Percentiles rank a stretch among this genome's conserved stretches.
phyloP scores from a whole-genome alignment of 2,113 vertebrate species.

The Sphyrna mokarran region DNA sequence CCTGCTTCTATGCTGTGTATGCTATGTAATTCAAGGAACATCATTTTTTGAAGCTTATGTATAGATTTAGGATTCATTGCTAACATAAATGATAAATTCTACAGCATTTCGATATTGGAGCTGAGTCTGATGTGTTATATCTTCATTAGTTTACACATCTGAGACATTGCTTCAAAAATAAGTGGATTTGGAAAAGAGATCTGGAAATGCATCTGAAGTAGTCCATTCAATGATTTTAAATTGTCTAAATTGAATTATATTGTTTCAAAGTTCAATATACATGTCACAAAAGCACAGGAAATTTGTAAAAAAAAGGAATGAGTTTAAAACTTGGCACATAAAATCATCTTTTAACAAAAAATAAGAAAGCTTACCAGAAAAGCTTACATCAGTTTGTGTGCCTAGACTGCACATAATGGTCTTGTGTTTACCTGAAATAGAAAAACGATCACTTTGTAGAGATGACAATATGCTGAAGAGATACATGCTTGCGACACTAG shows the following conservation, averaged over 20 bases:
- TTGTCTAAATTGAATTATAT: background rate
- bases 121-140: background rate
- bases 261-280: background rate
- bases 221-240: background rate
- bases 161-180: background rate
- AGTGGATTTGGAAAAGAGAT: background rate
- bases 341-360: background rate
- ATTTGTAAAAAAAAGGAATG: background rate
- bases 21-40: background rate
- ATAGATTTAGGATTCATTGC: background rate
- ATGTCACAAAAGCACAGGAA: background rate
- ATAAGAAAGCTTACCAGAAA: background rate
- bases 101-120: background rate
- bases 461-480: background rate
- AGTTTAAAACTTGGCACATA: background rate
- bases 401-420: background rate
- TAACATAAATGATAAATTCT: background rate
- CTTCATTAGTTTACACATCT: background rate
- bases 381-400: background rate
- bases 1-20: too few relatives aligned
- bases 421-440: conserved; percentile 7
- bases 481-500: background rate
- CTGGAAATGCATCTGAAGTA: background rate
- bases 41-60: background rate
- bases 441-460: background rate